phyloP scores from a whole-genome alignment of 2,888 invertebrate genomes.

The Lissocephala sabroskyi region DNA sequence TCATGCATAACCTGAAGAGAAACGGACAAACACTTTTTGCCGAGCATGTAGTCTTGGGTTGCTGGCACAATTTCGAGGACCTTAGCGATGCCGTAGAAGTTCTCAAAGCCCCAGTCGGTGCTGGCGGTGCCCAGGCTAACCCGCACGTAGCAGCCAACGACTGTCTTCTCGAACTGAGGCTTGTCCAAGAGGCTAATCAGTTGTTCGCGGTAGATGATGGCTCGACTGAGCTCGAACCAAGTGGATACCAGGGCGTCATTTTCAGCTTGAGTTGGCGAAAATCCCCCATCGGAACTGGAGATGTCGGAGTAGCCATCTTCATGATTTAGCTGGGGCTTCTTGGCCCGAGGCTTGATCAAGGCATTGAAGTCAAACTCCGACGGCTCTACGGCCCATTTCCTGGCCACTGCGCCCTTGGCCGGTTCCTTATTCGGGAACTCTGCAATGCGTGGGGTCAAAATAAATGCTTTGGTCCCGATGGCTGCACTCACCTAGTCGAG shows the following conservation, averaged over 20 bases:
- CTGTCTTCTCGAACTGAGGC: slow-evolving; percentile 30
- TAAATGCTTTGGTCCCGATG: too few species aligned
- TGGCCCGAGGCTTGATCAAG: too few species aligned
- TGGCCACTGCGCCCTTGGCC: too few species aligned
- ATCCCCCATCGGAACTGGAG: slow-evolving; percentile 12
- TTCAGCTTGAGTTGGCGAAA: too few species aligned
- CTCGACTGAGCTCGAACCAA: slow-evolving; percentile 6
- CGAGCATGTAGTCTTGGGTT: slow-evolving; percentile 14
- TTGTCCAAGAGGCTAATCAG: slow-evolving; percentile 25
- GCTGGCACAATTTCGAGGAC: slow-evolving; percentile 11
- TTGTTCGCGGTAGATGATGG: slow-evolving; percentile 22
- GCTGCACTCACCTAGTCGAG: not conserved
- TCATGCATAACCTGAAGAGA: slow-evolving; percentile 14
- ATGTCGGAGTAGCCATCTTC: slow-evolving; percentile 32
- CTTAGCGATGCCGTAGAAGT: slow-evolving; percentile 12
- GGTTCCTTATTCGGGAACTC: too few species aligned
- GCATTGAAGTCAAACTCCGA: too few species aligned
- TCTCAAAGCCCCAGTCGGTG: not conserved
- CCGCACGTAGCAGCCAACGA: slow-evolving; percentile 31
- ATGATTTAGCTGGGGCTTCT: slow-evolving; percentile 13
- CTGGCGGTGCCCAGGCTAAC: slow-evolving; percentile 7
- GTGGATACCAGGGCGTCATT: not conserved
- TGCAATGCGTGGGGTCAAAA: too few species aligned
- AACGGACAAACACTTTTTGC: slow-evolving; percentile 10
- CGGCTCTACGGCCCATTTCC: too few species aligned